phyloP scores from a whole-genome alignment of 1,140 invertebrate genomes.

The Colletes gigas region DNA sequence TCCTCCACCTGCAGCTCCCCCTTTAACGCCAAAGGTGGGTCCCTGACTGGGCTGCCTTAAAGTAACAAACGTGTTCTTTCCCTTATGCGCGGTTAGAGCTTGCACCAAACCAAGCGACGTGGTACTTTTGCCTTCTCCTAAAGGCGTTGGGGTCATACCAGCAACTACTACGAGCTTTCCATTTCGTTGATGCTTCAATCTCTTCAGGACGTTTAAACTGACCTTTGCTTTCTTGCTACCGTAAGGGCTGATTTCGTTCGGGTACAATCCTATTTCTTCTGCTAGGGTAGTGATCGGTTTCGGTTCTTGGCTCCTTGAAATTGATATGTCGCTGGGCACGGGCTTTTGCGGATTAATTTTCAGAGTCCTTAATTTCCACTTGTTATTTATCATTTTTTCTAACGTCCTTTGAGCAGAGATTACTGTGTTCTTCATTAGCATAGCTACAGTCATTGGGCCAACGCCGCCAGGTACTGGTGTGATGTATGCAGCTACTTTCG shows the following conservation, averaged over 20 bases:
- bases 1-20: conserved; percentile 96
- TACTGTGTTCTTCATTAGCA: conserved; percentile 98
- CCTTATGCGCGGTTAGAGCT: conserved; percentile 92
- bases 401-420: conserved; percentile 87
- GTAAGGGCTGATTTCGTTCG: conserved; percentile 93
- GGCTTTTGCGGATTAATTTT: conserved; percentile 84
- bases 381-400: conserved; percentile 80
- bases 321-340: conserved; percentile 94
- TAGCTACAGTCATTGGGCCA: conserved; percentile 99
- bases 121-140: conserved; percentile 99
- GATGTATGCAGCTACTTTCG: conserved; percentile 91
- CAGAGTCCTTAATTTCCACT: conserved; percentile 86
- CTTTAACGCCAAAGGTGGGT: conserved; percentile 99
- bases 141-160: conserved; percentile 97
- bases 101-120: conserved; percentile 97
- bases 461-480: conserved; percentile 99
- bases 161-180: conserved; percentile 98
- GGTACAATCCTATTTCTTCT: conserved; percentile 91
- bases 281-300: conserved; percentile 91
- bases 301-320: conserved; percentile 92
- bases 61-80: conserved; percentile 95
- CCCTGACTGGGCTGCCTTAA: conserved; percentile 99
- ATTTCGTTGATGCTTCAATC: conserved; percentile 85
- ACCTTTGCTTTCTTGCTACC: conserved; percentile 98
- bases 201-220: conserved; percentile 89